Conservation (phyloP, 1,140 invertebrate genomes). For the Oscheius sp. region DNA sequence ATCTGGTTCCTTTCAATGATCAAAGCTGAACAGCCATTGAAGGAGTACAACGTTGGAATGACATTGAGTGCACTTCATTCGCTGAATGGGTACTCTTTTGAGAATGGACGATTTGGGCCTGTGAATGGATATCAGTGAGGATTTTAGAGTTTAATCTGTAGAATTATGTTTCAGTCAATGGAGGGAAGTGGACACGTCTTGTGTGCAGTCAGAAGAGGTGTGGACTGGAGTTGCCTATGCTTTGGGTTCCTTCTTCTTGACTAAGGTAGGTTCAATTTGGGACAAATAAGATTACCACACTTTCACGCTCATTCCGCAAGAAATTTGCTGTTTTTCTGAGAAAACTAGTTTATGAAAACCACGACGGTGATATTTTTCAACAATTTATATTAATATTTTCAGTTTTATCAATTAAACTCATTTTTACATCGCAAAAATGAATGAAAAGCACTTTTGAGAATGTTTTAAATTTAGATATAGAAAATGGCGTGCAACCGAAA, state of each 20-base stretch:
- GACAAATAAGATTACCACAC: neutral
- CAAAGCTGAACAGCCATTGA: constrained; percentile 11
- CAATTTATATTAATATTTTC: too few relatives aligned
- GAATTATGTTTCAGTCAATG: constrained; percentile 62
- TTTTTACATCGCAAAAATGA: too few relatives aligned
- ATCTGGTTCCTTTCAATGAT: constrained; percentile 70
- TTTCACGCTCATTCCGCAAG: too few relatives aligned
- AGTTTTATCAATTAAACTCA: too few relatives aligned
- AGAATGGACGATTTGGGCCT: constrained; percentile 76
- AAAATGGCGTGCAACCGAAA: too few relatives aligned
- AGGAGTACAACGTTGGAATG: constrained; percentile 67
- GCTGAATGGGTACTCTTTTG: constrained; percentile 78
- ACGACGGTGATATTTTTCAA: too few relatives aligned
- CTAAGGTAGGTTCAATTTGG: neutral
- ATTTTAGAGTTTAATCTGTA: neutral
- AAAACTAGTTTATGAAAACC: too few relatives aligned
- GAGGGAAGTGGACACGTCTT: constrained; percentile 69
- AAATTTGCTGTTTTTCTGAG: too few relatives aligned
- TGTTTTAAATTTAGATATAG: too few relatives aligned
- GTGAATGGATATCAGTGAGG: constrained; percentile 72
- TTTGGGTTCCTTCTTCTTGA: constrained; percentile 73
- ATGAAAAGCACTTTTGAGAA: too few relatives aligned
- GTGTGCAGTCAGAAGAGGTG: constrained; percentile 82
- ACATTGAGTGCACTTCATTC: constrained; percentile 75
- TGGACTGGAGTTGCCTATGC: constrained; percentile 86